Percentiles rank a stretch among this genome's conserved stretches.
These are phyloP conservation scores for Caenorhabditis sp. DNA, from an alignment of 2,888 invertebrate species.

Conservation along the genomic window DNA sequence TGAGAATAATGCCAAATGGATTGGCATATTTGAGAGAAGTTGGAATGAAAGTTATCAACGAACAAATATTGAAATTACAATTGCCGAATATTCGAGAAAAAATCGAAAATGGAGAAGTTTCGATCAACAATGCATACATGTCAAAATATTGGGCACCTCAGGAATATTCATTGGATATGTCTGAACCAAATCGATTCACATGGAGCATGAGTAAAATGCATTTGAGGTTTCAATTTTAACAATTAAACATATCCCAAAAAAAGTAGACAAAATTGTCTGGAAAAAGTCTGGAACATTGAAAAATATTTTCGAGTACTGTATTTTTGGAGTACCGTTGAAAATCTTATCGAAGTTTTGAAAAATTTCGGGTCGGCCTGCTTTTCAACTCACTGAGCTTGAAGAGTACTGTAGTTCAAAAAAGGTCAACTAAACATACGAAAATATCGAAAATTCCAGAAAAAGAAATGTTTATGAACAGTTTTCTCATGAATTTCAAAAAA, in stretches of 20 bases:
- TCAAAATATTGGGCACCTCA: slow-evolving; percentile 70
- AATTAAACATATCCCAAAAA: too few species aligned
- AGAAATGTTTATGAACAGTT: background rate
- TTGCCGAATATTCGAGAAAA: slow-evolving; percentile 67
- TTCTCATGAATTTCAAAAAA: background rate
- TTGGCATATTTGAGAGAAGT: slow-evolving; percentile 69
- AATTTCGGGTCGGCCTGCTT: too few species aligned
- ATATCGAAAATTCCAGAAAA: too few species aligned
- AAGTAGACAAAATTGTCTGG: too few species aligned
- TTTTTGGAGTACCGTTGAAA: too few species aligned
- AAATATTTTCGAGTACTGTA: too few species aligned
- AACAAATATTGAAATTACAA: slow-evolving; percentile 66
- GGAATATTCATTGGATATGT: slow-evolving; percentile 66
- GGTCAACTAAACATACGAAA: too few species aligned
- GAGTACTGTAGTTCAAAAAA: too few species aligned
- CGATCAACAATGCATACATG: slow-evolving; percentile 65
- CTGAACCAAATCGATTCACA: slow-evolving; percentile 66
- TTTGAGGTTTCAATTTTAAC: slow-evolving; percentile 49
- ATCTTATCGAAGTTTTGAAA: too few species aligned
- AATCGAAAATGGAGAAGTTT: slow-evolving; percentile 68
- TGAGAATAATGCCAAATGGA: slow-evolving; percentile 69
- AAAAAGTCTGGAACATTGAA: background rate
- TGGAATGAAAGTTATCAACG: slow-evolving; percentile 69
- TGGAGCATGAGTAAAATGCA: slow-evolving; percentile 71
- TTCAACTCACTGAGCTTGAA: too few species aligned